Base-by-base conservation (phyloP, 2,797 vertebrate species). In the Ptychadena robeensis region DNA sequence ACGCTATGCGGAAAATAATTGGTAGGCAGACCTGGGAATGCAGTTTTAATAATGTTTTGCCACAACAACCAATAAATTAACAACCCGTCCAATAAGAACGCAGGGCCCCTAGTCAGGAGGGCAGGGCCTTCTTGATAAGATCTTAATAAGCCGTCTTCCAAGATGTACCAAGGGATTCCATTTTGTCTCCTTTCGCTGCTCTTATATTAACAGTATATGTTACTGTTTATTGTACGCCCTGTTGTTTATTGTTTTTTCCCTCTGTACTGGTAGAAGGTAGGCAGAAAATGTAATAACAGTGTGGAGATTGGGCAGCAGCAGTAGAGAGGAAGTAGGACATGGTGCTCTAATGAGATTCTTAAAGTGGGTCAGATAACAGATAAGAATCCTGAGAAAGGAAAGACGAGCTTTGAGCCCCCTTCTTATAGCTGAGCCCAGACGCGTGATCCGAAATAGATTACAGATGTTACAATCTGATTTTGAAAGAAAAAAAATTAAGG, bases 361-460 rank as follows among this genome's bases (percentile, higher is more conserved):
- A 85, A 85, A 85, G 82, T 85, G 82, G 82, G 82, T 85, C 82
- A 85, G 77, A 85, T 85, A 75, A 76, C 72, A 85, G 78, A 85
- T 76, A 85, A 61, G 72, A 80, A 75, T 80, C 82, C 71, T 75
- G 59, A 57, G 69, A 44, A 85, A 70, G 40, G 72, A 37, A 80
- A 71, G 48, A 80, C 15, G 67, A 80, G 48, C 82, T 79, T 73
- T 83, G 69, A 77, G 81, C 37, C 73, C n/a, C 81, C 73, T 78
- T 84, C 76, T 83, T 74, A 67, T n/a, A 22, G 76, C 64, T 75
- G 69, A 80, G 72, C 80, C 82, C 35, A 27, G 38, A 15, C 71
- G 64, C 76, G 53, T 85, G 82, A 85, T 85, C 65, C 70, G 71
- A 70, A 69, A 80, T 85, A 80, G 82, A 80, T 85, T 80, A 80